Evolutionary conservation across 2,113 vertebrate species (phyloP).

Genomic region (Epinephelus fuscoguttatus): DNA sequence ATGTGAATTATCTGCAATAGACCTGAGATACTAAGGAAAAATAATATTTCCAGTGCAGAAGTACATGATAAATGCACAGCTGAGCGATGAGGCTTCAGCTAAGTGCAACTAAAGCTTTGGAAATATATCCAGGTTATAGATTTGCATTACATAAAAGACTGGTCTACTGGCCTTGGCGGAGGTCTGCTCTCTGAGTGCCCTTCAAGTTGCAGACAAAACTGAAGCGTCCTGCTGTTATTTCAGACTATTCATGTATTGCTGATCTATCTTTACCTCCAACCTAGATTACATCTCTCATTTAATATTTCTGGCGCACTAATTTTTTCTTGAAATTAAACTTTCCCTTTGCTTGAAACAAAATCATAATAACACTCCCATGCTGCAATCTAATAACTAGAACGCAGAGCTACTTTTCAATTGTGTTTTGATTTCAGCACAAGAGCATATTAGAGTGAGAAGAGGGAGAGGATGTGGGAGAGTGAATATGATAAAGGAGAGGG

Average conservation of each 20-base stretch:
- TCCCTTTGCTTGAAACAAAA: conserved; percentile 2
- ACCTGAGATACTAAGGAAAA: too few species aligned
- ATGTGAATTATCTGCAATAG: too few species aligned
- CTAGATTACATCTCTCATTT: background rate
- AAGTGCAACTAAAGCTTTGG: too few species aligned
- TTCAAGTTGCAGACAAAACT: background rate
- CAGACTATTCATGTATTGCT: background rate
- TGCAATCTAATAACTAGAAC: conserved; percentile 4
- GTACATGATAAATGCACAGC: too few species aligned
- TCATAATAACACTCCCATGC: conserved; percentile 5
- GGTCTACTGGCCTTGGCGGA: too few species aligned
- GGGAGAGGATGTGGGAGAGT: conserved; percentile 11
- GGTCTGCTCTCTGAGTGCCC: too few species aligned
- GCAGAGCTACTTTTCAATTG: conserved; percentile 26
- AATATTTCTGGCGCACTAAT: background rate
- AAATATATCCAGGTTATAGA: too few species aligned
- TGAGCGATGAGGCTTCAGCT: too few species aligned
- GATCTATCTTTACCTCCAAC: background rate
- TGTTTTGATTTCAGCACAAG: conserved; percentile 32
- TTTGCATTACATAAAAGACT: too few species aligned
- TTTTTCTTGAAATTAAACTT: background rate
- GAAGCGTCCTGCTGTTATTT: background rate
- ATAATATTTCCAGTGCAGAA: too few species aligned
- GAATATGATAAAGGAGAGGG: conserved; percentile 36
- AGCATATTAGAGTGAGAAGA: conserved; percentile 9